Base-by-base conservation (phyloP, 2,888 invertebrate species). In the Rhaphigaster nebulosa region DNA sequence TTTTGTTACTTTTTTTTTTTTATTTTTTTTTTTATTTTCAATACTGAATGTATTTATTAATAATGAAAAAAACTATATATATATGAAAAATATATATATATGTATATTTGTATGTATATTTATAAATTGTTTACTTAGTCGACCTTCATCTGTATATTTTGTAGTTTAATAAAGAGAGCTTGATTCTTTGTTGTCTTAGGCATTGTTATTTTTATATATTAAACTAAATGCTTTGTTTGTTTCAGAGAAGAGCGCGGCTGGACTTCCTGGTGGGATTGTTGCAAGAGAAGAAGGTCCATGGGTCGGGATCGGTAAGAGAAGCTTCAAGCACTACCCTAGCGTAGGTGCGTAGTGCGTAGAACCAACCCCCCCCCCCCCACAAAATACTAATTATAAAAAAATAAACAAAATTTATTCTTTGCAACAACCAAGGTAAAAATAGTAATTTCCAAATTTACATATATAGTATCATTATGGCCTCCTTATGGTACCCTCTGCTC, bases 281-380 rank as follows among this genome's bases (percentile, higher is more conserved):
- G 29, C 76, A 18, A 34, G 89, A 89, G 92, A 93, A 45, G 93
- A 92, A 38, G 93, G 93, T 70, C 93, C 93, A 87, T 93, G 93
- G 92, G 89, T 92, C 70, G 93, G 93, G 70, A 91, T 92, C 89
- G 92, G 92, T 92, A 92, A 92, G 92, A 91, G 93, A 90, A 91
- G 91, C 92, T 93, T 92, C 93, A 92, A 92, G 91, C 92, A 93
- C 90, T 93, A 92, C 92, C 92, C 93, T 92, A 93, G 93, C 92
- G 92, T 93, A 93, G 93, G 93, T 93, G 93, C 93, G 93, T 93
- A 92, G 87, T 87, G 87, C 87, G 87, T 90, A 84, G 90, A 89
- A 80, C 52, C 70, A 65, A 54, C 65, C 38, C 88, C 88, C 65
- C 26, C 50, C 26, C 45, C 45, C 87, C 52, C 52, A 34, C 5